Percentiles rank a stretch among this genome's conserved stretches.
Conservation (phyloP, 1,140 invertebrate genomes). For the Globodera ellingtonae region DNA sequence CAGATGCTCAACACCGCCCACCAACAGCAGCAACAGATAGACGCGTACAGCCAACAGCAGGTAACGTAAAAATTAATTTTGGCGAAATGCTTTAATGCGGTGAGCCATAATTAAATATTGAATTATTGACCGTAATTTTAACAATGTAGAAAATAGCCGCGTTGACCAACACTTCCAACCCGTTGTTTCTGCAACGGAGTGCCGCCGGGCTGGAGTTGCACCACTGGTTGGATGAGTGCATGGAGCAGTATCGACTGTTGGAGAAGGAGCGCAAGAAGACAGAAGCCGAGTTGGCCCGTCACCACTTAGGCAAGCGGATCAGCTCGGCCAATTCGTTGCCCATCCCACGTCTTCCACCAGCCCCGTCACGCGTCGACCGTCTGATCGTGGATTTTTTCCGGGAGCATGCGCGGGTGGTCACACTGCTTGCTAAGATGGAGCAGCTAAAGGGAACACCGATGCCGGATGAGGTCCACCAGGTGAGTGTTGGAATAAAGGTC, state of each 20-base stretch:
- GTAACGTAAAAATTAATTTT: background rate
- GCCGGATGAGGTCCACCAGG: conserved; percentile 48
- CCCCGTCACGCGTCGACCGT: conserved; percentile 80
- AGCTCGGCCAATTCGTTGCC: conserved; percentile 80
- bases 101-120: too few species aligned
- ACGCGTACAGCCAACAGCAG: conserved; percentile 39
- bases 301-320: conserved; percentile 79
- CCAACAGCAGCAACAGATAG: conserved; percentile 22
- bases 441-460: conserved; percentile 52
- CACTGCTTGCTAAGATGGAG: conserved; percentile 63
- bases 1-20: conserved; percentile 19
- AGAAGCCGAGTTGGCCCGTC: conserved; percentile 78
- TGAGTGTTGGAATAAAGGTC: conserved; percentile 12
- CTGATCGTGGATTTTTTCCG: conserved; percentile 80
- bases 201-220: conserved; percentile 31
- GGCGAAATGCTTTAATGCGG: too few species aligned
- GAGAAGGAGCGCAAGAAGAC: conserved; percentile 82
- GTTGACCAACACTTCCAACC: background rate
- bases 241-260: conserved; percentile 79
- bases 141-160: background rate
- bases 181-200: conserved; percentile 13
- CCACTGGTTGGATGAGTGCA: conserved; percentile 75
- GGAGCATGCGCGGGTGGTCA: conserved; percentile 75
- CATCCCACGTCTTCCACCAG: conserved; percentile 77
- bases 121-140: background rate